Evolutionary conservation across 2,113 vertebrate species (phyloP), one percentile per base, ranked within the genome.

Genomic region (Prionailurus viverrinus): DNA sequence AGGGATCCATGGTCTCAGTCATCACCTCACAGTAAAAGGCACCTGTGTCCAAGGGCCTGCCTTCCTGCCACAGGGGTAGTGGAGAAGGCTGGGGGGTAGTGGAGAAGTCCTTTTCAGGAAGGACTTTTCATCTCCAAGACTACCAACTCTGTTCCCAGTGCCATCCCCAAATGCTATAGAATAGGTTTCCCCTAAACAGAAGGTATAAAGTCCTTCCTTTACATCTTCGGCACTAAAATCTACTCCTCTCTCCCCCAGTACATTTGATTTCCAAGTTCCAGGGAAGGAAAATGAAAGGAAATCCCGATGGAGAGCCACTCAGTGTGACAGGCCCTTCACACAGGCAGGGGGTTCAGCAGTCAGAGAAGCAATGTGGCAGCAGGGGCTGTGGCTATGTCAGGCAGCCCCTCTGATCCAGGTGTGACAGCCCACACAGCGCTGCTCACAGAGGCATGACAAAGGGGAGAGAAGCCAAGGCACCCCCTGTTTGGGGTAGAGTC

Each of bases 251-350:
- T 63, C 11, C 27, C 65, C 41, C 51, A 15, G 39, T 3, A 12
- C 16, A 65, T 84, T n/a, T 88, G 36, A 80, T 63, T 92, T 69
- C 89, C 10, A 95, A 84, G 16, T 25, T 89, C 12, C 71, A 82
- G 68, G 85, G 61, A 92, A 81, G 21, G 2, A 61, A 55, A 55
- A 84, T 27, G 55, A 48, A 86, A 3, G 71, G 81, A 81, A 63
- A 48, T 19, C 76, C 76, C 80, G 63, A 18, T 1, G 9, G 31
- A 80, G 36, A 78, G 10, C 19, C 41, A 71, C 8, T 51, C 48
- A 12, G 19, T 4, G 3, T 65, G 68, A 66, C 36, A 89, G 85
- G 58, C 36, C 69, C 36, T 29, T 94, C 61, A 31, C 19, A 65
- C 15, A 36, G n/a, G 39, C 31, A 61, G 36, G 36, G 0, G 0